These are phyloP conservation scores for Acleris laterana DNA, from an alignment of 2,888 invertebrate species.

Conservation along the genomic window DNA sequence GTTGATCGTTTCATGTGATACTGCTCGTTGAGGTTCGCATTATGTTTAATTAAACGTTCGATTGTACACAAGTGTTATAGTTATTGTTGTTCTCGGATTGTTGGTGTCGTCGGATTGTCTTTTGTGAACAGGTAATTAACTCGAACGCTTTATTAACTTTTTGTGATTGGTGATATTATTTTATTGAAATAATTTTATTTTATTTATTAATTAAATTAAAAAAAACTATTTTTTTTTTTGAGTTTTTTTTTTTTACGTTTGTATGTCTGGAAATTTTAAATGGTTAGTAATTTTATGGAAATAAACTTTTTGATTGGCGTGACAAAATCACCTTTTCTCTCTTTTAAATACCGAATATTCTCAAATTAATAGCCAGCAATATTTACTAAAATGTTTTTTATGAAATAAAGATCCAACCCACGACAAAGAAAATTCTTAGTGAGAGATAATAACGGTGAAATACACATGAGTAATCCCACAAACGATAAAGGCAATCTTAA, in stretches of 20 bases:
- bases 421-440: neutral
- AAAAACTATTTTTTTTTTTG: neutral
- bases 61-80: slow-evolving; percentile 70
- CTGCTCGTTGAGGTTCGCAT: slow-evolving; percentile 73
- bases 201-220: neutral
- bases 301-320: slow-evolving; percentile 43
- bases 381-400: neutral
- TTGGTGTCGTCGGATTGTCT: slow-evolving; percentile 48
- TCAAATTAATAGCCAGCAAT: neutral
- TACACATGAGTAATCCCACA: neutral
- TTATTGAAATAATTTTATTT: neutral
- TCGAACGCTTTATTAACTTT: neutral
- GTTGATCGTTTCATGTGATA: slow-evolving; percentile 83
- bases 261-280: neutral
- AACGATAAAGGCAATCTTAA: neutral
- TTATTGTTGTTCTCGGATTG: slow-evolving; percentile 52
- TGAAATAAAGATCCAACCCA: neutral
- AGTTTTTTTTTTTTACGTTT: neutral
- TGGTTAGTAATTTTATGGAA: slow-evolving; percentile 39
- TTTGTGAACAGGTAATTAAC: slow-evolving; percentile 43
- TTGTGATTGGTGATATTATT: slow-evolving; percentile 27
- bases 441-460: neutral
- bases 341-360: slow-evolving; percentile 7
- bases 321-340: slow-evolving; percentile 41
- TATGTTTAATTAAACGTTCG: slow-evolving; percentile 79